Base-by-base conservation (phyloP, 2,113 vertebrate genomes). In the Scatophagus argus region DNA sequence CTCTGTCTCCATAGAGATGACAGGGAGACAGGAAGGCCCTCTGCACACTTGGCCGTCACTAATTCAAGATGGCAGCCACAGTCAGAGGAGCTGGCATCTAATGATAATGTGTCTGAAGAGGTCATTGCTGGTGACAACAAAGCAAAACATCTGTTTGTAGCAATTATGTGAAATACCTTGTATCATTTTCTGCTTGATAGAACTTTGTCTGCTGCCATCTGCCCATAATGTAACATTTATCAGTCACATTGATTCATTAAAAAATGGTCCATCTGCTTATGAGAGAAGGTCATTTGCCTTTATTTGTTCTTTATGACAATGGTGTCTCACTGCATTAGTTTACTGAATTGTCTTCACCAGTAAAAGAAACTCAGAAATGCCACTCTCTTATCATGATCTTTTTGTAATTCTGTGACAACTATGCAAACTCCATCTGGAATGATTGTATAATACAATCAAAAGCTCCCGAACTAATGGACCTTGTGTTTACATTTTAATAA, bases 71-170 rank as follows among this genome's bases (percentile, higher is more conserved):
- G 93, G 90, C 92, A 94, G 81, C 82, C 71, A 67, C 76, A 89
- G 92, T 93, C 87, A 86, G 80, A 88, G 70, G 83, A 86, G 85
- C 85, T 82, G 81, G 82, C 83, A 69, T 89, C 81, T 86, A 86
- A 91, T 93, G 91, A 87, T 89, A 88, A 89, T 67, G 84, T 87
- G 84, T 89, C 85, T 87, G 82, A 86, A 84, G 89, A 93, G 86
- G 87, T 90, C 88, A 86, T 41, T 66, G 84, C 80, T 85, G 87
- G 83, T 87, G 87, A 93, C 87, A 88, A 85, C 77, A 54, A 81
- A 83, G 85, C 87, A 88, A 91, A 92, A 89, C 91, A 93, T 93
- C 89, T 93, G 90, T 89, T 90, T 86, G 86, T 83, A 81, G 82
- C 85, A 49, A 77, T 67, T 47, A 66, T 88, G 79, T 60, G 64